A percentile compares a stretch with the other conserved stretches of the same genome.
Evolutionary conservation across 2,113 vertebrate genomes (phyloP).

Genomic region (Accipiter virgatus): DNA sequence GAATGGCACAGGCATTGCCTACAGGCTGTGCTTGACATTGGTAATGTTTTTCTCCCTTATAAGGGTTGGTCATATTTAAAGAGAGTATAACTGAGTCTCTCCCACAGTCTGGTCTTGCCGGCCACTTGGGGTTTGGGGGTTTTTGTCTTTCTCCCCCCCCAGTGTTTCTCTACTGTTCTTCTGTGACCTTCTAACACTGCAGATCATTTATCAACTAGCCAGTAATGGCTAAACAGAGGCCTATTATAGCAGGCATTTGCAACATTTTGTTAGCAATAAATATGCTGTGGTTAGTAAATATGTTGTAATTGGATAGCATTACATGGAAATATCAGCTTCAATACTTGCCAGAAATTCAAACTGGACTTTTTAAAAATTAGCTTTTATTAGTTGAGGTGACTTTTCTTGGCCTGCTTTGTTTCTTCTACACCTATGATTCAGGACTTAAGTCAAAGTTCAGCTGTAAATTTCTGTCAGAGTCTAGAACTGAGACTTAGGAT

Average conservation of each 20-base stretch:
- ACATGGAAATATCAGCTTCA: background rate
- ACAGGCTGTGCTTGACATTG: background rate
- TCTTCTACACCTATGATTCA: background rate
- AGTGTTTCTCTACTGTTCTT: background rate
- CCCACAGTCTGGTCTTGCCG: background rate
- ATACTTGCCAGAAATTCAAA: background rate
- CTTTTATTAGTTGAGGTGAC: background rate
- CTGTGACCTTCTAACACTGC: background rate
- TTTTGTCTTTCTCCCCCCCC: too few species aligned
- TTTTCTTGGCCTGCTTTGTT: background rate
- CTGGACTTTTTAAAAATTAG: background rate
- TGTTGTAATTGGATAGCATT: background rate
- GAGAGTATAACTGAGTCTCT: background rate
- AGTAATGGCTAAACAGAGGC: background rate
- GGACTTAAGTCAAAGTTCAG: background rate
- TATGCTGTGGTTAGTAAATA: background rate
- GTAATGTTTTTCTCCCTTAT: slow-evolving; percentile 19
- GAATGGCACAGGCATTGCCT: slow-evolving; percentile 1
- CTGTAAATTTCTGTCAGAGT: background rate
- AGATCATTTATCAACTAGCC: background rate
- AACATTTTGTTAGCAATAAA: background rate
- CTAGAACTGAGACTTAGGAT: background rate
- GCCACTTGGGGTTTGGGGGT: background rate
- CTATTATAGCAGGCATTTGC: background rate
- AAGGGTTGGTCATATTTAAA: background rate